Evolutionary conservation across 2,797 vertebrate genomes (phyloP), one percentile per base, ranked within the genome.

Genomic region (Onychomys arenicola): DNA sequence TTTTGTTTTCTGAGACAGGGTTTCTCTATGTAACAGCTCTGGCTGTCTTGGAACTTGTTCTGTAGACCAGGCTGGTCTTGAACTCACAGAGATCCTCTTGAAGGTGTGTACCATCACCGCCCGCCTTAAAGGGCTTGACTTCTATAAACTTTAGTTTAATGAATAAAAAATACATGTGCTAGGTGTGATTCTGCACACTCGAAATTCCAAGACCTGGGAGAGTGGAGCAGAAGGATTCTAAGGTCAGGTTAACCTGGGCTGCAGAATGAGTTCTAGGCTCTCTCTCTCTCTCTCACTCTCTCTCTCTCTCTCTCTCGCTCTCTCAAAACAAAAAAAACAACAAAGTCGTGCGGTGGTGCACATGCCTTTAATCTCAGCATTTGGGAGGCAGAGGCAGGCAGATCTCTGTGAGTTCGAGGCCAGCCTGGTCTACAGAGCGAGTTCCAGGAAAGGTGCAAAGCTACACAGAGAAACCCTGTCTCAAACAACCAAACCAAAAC

Each of bases 131-230:
- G 3, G 4, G n/a, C 49, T 34, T 78, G 78, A 59, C 57, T 81
- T 57, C 78, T 59, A 57, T 49, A 14, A 77, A 19, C 34, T 63
- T 77, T 85, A 82, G 43, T 90, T 86, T 94, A 94, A 59, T 77
- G 40, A 94, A 46, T 27, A 67, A 59, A 83, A 69, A 78, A 89
- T 75, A 43, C n/a, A 19, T 17, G 37, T 43, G 10, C 19, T 77
- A 4, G 52, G 25, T 57, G 27, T 43, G 25, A 83, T 37, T 75
- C 86, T 55, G 37, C 43, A 85, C 40, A 46, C 82, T 46, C 46
- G 37, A 34, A 32, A 65, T 40, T 27, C 40, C 37, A 59, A 27
- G 23, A 37, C 10, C 25, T 73, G 21, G 59, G 27, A 46, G 40
- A 27, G 37, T 63, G 29, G 21, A 17, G 59, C 59, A 65, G 59